A percentile compares a stretch with the other conserved stretches of the same genome.
These are phyloP conservation scores for Crossaster papposus DNA, from an alignment of 53 echinoderm and acorn worm species.

Conservation along the genomic window DNA sequence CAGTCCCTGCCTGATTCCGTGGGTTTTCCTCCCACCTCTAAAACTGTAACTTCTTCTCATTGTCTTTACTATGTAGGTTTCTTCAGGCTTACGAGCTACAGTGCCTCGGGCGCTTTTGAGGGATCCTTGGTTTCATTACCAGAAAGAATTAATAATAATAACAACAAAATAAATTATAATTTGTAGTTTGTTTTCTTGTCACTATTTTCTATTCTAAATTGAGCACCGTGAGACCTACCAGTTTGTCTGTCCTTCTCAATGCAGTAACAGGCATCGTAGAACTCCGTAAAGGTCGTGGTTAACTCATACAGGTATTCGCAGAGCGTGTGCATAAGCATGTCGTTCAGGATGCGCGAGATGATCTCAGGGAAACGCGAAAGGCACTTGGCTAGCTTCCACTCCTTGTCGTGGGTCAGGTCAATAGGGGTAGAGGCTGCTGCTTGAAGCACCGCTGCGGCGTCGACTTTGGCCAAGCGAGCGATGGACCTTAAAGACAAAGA, in stretches of 20 bases:
- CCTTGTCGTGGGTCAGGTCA: conserved; percentile 75
- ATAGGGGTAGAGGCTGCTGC: conserved; percentile 77
- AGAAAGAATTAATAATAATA: no score
- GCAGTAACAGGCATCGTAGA: conserved; percentile 97
- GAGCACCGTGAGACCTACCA: conserved; percentile 52
- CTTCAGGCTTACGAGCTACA: no score
- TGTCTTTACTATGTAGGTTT: no score
- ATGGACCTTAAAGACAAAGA: conserved; percentile 79
- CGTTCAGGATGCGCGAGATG: conserved; percentile 75
- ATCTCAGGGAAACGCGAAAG: conserved; percentile 80
- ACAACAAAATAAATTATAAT: no score
- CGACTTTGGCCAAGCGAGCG: conserved; percentile 81
- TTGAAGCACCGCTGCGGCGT: conserved; percentile 54
- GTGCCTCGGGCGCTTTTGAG: no score
- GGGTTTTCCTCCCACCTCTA: no score
- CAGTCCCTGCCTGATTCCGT: no score
- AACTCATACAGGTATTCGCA: conserved; percentile 97
- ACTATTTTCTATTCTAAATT: not conserved
- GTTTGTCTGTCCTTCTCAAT: conserved; percentile 87
- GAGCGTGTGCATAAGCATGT: conserved; percentile 84
- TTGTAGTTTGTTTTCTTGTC: no score
- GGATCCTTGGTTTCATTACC: no score
- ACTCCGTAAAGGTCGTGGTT: conserved; percentile 95
- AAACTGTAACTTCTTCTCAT: no score
- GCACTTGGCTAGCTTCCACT: conserved; percentile 98